These are phyloP conservation scores for Sacculina carcini DNA, from an alignment of 2,888 invertebrate species.

Conservation along the genomic window DNA sequence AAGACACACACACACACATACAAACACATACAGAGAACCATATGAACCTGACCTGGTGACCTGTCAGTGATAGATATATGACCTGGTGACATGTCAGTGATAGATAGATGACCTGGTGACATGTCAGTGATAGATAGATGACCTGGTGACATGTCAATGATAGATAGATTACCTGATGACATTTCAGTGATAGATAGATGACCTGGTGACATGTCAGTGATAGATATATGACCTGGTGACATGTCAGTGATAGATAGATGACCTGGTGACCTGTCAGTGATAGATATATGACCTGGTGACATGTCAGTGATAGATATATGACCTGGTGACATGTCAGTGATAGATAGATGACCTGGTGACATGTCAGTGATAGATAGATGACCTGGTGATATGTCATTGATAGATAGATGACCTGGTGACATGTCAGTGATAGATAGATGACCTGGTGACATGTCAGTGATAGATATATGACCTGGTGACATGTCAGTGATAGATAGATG, in stretches of 20 bases:
- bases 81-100: too few relatives aligned
- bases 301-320: not conserved
- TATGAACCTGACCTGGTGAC: too few relatives aligned
- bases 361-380: not conserved
- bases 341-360: not conserved
- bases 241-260: too few relatives aligned
- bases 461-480: not conserved
- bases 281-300: conserved; percentile 8
- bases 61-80: too few relatives aligned
- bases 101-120: too few relatives aligned
- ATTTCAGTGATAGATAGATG: not conserved
- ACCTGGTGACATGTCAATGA: not conserved
- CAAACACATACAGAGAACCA: too few relatives aligned
- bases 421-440: not conserved
- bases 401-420: not conserved
- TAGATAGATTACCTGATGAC: not conserved
- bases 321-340: not conserved
- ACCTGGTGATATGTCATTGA: too few relatives aligned
- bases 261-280: not conserved
- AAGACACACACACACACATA: not conserved
- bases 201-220: not conserved
- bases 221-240: too few relatives aligned
- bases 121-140: not conserved
- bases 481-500: not conserved
- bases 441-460: conserved; percentile 7